Conservation (phyloP, 35 echinoderm and acorn worm species). For the Patiria miniata region DNA sequence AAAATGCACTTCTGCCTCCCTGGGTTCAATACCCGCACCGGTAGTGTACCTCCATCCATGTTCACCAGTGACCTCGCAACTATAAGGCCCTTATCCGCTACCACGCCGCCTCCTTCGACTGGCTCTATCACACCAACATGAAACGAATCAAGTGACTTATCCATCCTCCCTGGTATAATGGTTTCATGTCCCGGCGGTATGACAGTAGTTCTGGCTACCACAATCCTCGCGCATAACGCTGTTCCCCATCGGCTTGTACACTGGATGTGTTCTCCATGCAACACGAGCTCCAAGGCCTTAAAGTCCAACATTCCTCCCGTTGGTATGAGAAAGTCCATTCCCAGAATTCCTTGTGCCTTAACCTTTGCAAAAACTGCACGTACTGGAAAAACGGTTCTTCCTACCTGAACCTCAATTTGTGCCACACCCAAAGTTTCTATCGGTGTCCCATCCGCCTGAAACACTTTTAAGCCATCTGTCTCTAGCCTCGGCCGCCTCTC, state of each 20-base stretch:
- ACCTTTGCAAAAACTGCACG: no score
- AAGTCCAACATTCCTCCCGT: neutral
- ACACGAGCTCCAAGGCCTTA: no score
- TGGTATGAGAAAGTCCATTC: neutral
- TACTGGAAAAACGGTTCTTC: no score
- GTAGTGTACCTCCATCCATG: no score
- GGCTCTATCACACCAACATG: slow-evolving; percentile 3
- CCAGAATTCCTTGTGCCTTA: slow-evolving; percentile 26
- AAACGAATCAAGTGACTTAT: neutral
- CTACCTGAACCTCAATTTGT: neutral
- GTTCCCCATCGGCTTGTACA: no score
- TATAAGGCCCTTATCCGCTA: neutral
- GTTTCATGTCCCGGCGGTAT: neutral
- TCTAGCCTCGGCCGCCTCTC: no score
- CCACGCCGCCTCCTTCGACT: neutral
- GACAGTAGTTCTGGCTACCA: no score
- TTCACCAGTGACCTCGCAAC: no score
- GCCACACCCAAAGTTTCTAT: neutral
- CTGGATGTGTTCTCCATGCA: no score
- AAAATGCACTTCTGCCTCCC: neutral
- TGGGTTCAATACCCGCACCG: no score
- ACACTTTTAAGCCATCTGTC: no score
- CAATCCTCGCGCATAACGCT: slow-evolving; percentile 1
- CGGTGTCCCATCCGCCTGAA: no score
- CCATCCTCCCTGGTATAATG: neutral